These are phyloP conservation scores for Conus betulinus DNA, from an alignment of 1,140 invertebrate genomes.

Conservation along the genomic window DNA sequence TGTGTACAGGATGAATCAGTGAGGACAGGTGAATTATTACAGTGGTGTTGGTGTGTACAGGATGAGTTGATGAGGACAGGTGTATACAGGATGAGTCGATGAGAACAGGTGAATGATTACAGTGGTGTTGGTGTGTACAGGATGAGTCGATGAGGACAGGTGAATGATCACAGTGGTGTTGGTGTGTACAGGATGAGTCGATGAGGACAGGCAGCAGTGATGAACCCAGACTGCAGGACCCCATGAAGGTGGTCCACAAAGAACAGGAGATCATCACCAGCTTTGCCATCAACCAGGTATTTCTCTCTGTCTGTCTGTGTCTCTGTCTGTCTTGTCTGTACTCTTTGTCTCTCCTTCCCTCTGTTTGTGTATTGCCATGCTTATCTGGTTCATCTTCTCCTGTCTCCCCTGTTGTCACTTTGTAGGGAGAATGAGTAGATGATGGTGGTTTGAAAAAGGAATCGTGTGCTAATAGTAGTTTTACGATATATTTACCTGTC, in stretches of 20 bases:
- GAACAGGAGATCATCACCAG: slow-evolving; percentile 98
- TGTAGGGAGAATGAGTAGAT: slow-evolving; percentile 75
- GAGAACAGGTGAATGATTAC: no score
- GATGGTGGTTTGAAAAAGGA: slow-evolving; percentile 83
- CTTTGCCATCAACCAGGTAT: slow-evolving; percentile 95
- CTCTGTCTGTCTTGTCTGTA: slow-evolving; percentile 93
- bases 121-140: no score
- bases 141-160: no score
- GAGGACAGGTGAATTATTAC: no score
- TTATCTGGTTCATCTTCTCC: background rate
- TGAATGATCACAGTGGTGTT: no score
- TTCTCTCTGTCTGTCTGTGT: background rate
- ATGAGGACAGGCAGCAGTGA: slow-evolving; percentile 51
- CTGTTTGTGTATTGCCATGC: background rate
- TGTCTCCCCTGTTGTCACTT: background rate
- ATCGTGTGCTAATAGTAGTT: no score
- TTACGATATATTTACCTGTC: no score
- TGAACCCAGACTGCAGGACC: slow-evolving; percentile 62
- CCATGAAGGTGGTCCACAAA: slow-evolving; percentile 97
- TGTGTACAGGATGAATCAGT: no score
- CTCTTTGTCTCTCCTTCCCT: no score
- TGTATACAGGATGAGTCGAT: no score
- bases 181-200: slow-evolving; percentile 44
- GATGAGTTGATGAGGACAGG: no score
- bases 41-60: no score